Conservation (phyloP, 2,888 invertebrate genomes). For the Dyspetes luteomarginatus region DNA sequence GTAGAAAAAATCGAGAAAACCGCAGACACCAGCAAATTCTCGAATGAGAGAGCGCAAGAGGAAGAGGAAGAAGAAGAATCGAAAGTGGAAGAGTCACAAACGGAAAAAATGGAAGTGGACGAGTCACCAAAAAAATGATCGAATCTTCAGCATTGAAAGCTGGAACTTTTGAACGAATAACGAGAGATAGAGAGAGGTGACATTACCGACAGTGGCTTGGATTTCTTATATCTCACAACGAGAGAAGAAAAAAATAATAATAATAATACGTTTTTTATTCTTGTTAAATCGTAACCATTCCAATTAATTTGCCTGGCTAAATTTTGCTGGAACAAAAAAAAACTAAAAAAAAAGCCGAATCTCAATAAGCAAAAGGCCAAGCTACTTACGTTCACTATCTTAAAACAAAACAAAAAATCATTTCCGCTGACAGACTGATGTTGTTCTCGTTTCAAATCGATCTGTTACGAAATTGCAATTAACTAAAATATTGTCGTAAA, state of each 20-base stretch:
- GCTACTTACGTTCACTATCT: conserved; percentile 56
- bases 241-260: not conserved
- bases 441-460: conserved; percentile 21
- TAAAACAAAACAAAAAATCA: too few relatives aligned
- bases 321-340: conserved; percentile 39
- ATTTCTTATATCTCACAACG: conserved; percentile 59
- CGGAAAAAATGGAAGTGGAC: conserved; percentile 74
- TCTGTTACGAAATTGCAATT: conserved; percentile 5
- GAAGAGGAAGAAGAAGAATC: conserved; percentile 33
- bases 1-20: conserved; percentile 20
- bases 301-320: conserved; percentile 53
- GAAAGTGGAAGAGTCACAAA: conserved; percentile 61
- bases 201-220: conserved; percentile 70
- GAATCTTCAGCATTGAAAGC: conserved; percentile 41
- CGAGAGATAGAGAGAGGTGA: conserved; percentile 57
- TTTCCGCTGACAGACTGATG: conserved; percentile 12
- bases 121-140: conserved; percentile 71
- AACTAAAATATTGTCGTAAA: conserved; percentile 31
- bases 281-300: conserved; percentile 66
- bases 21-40: not conserved
- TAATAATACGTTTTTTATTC: conserved; percentile 41
- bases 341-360: conserved; percentile 43
- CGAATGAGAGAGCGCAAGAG: too few relatives aligned
- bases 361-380: conserved; percentile 52
- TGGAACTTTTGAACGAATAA: conserved; percentile 53